A percentile compares a stretch with the other conserved stretches of the same genome.
Evolutionary conservation across 2,888 invertebrate genomes (phyloP).

Genomic region (Leptinotarsa rubiginosa): DNA sequence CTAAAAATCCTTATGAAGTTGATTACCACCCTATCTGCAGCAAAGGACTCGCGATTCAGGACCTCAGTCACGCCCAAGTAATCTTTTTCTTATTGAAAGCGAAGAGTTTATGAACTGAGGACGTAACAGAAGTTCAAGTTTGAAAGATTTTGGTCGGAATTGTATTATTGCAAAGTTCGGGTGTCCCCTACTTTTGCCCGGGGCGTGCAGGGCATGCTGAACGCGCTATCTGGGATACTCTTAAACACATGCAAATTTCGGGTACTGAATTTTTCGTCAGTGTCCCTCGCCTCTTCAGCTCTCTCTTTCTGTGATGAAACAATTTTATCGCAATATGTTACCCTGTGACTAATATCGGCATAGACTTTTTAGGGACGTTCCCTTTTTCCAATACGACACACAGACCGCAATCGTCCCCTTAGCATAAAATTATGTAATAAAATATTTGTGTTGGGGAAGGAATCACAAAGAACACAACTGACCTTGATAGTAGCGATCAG

Average conservation of each 20-base stretch:
- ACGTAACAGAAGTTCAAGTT: constrained; percentile 29
- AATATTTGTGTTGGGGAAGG: constrained; percentile 42
- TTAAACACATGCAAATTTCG: constrained; percentile 36
- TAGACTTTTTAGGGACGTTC: constrained; percentile 57
- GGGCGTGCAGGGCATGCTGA: constrained; percentile 36
- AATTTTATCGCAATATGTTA: constrained; percentile 50
- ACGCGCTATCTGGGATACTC: constrained; percentile 24
- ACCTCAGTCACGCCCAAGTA: constrained; percentile 17
- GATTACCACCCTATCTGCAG: not conserved
- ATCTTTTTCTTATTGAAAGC: constrained; percentile 34
- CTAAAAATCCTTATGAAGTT: not conserved
- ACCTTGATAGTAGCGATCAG: constrained; percentile 37
- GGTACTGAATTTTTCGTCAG: constrained; percentile 33
- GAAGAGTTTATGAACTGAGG: constrained; percentile 33
- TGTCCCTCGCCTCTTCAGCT: constrained; percentile 25
- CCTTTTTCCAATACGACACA: constrained; percentile 47
- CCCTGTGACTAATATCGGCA: constrained; percentile 51
- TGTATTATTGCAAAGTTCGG: constrained; percentile 36
- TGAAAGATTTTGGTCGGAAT: constrained; percentile 32
- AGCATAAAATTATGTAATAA: constrained; percentile 45
- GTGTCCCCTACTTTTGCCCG: constrained; percentile 36
- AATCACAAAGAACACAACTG: constrained; percentile 34
- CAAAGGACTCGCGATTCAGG: not conserved
- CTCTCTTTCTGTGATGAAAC: constrained; percentile 29
- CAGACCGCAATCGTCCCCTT: constrained; percentile 33